Conservation (phyloP, 2,797 vertebrate genomes). For the Poecilia picta region DNA sequence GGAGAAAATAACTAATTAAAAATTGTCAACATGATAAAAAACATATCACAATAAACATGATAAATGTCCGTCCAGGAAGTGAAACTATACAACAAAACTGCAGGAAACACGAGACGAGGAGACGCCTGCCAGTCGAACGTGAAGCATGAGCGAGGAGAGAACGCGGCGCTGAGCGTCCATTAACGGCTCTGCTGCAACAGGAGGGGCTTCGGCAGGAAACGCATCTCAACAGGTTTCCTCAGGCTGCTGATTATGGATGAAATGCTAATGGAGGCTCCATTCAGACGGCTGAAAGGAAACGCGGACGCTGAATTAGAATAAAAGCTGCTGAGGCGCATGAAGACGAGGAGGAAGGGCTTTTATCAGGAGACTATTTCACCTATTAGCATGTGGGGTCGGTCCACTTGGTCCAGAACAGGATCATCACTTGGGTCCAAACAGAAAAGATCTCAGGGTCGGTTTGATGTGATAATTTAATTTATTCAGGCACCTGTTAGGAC, state of each 20-base stretch:
- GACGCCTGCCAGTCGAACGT: too few species aligned
- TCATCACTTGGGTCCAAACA: slow-evolving; percentile 25
- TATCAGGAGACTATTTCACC: slow-evolving; percentile 43
- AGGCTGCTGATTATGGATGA: slow-evolving; percentile 74
- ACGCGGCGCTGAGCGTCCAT: slow-evolving; percentile 42
- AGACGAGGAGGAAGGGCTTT: slow-evolving; percentile 19
- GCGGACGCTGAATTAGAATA: slow-evolving; percentile 64
- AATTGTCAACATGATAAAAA: too few species aligned
- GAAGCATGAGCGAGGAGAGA: slow-evolving; percentile 58
- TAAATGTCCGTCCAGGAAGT: too few species aligned
- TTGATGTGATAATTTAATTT: slow-evolving; percentile 82
- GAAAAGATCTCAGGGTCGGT: slow-evolving; percentile 55
- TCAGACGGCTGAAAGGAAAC: slow-evolving; percentile 67
- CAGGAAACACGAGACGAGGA: too few species aligned
- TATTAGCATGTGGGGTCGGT: slow-evolving; percentile 35
- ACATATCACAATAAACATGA: too few species aligned
- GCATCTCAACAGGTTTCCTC: slow-evolving; percentile 58
- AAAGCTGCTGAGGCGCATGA: slow-evolving; percentile 30
- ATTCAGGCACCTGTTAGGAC: slow-evolving; percentile 52
- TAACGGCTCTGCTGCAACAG: slow-evolving; percentile 41
- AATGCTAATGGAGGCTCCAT: slow-evolving; percentile 71
- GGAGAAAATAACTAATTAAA: too few species aligned
- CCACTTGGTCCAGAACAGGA: slow-evolving; percentile 23
- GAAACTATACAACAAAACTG: too few species aligned
- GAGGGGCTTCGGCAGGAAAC: slow-evolving; percentile 65